These are phyloP conservation scores for Phrynocephalus guinanensis DNA, from an alignment of 2,797 vertebrate genomes.

Conservation along the genomic window DNA sequence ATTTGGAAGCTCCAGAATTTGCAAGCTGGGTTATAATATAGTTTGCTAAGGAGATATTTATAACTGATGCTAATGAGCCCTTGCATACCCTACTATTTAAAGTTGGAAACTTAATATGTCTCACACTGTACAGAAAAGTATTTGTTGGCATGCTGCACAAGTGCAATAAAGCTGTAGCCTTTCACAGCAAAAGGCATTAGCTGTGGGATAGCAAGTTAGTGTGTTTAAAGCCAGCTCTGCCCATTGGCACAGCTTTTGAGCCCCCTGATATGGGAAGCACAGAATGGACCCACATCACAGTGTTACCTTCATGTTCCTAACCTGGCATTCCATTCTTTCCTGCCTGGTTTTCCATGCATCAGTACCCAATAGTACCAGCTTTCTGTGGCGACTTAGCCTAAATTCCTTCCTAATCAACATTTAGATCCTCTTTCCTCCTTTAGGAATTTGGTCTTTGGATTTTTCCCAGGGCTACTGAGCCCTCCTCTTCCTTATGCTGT, in stretches of 20 bases:
- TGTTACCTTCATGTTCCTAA: not conserved
- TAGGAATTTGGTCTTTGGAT: not conserved
- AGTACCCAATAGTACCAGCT: not conserved
- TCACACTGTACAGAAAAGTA: conserved; percentile 6
- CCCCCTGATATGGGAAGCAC: not conserved
- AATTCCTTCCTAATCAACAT: not conserved
- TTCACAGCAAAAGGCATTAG: not conserved
- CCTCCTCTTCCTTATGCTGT: not conserved
- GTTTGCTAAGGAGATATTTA: conserved; percentile 38
- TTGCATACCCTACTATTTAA: conserved; percentile 36
- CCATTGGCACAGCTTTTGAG: not conserved
- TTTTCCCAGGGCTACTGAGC: not conserved
- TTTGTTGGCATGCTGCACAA: not conserved
- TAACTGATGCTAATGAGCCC: conserved; percentile 39
- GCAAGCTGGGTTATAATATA: conserved; percentile 39
- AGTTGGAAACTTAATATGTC: conserved; percentile 29
- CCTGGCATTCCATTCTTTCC: not conserved
- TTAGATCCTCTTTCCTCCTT: not conserved
- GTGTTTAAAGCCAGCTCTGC: not conserved
- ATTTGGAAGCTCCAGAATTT: conserved; percentile 34
- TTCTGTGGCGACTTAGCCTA: not conserved
- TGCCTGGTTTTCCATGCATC: not conserved
- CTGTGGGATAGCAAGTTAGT: not conserved
- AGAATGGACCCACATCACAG: not conserved
- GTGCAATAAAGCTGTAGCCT: conserved; percentile 5